Evolutionary conservation across 2,888 invertebrate genomes (phyloP).

Genomic region (Atrina japonica): DNA sequence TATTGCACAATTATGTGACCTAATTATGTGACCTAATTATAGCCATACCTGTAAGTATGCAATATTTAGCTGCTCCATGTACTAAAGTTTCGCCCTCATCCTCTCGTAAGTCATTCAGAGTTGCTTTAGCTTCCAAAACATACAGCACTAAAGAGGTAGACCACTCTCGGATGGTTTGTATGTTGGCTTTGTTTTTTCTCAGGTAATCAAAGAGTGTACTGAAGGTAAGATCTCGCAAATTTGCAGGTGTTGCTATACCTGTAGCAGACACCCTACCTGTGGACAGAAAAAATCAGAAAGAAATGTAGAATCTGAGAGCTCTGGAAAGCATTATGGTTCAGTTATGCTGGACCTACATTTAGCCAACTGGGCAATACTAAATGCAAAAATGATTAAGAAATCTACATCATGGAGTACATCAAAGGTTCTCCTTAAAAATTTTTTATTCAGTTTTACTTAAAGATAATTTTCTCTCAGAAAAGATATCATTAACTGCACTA

Average conservation of each 20-base stretch:
- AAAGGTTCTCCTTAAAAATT: too few relatives aligned
- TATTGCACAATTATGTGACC: too few relatives aligned
- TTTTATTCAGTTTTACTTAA: too few relatives aligned
- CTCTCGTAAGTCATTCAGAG: slow-evolving; percentile 25
- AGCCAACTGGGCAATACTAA: too few relatives aligned
- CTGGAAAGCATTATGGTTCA: not conserved
- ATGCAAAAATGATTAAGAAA: too few relatives aligned
- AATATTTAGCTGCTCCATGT: slow-evolving; percentile 59
- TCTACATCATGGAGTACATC: too few relatives aligned
- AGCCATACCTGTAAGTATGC: slow-evolving; percentile 55
- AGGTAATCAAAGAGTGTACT: slow-evolving; percentile 45
- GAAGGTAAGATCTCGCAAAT: slow-evolving; percentile 31
- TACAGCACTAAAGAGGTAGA: slow-evolving; percentile 51
- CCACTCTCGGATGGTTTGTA: slow-evolving; percentile 34
- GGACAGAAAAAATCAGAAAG: not conserved
- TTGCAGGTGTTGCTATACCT: slow-evolving; percentile 39
- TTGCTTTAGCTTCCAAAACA: slow-evolving; percentile 48
- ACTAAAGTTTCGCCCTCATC: slow-evolving; percentile 55
- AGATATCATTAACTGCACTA: too few relatives aligned
- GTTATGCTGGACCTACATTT: too few relatives aligned
- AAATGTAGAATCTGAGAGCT: not conserved
- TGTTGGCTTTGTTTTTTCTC: slow-evolving; percentile 3
- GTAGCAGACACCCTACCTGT: not conserved
- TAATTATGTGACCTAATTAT: too few relatives aligned
- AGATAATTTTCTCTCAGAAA: too few relatives aligned